phyloP scores from a whole-genome alignment of 2,797 vertebrate genomes.

The Pseudomugil gertrudae region DNA sequence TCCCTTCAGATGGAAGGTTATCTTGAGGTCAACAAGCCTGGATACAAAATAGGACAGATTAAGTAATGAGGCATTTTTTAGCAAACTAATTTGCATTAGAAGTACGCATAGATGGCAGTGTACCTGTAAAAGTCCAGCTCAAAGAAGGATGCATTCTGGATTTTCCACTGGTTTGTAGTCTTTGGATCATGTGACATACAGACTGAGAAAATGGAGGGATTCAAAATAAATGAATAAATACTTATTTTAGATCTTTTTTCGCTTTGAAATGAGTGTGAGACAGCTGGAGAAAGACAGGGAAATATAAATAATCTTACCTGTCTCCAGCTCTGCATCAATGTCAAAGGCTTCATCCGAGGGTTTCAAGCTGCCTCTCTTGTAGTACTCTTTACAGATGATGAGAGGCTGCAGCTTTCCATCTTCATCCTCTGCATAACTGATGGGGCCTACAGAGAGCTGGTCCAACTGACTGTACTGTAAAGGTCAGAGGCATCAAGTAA shows the following conservation, averaged over 20 bases:
- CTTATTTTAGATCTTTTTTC: not conserved
- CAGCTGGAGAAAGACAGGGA: not conserved
- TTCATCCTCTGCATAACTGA: conserved; percentile 84
- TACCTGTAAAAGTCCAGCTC: conserved; percentile 83
- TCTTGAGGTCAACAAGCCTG: conserved; percentile 89
- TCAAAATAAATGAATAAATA: not conserved
- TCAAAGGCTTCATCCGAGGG: conserved; percentile 82
- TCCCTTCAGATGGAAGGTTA: conserved; percentile 90
- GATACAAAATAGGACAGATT: not conserved
- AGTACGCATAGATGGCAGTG: not conserved
- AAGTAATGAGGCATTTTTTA: not conserved
- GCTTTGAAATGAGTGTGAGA: not conserved
- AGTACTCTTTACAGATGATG: conserved; percentile 88
- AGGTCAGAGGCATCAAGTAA: conserved; percentile 38
- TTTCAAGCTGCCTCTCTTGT: conserved; percentile 80
- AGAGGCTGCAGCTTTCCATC: conserved; percentile 81
- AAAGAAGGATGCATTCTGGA: conserved; percentile 77
- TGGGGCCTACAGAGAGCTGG: conserved; percentile 86
- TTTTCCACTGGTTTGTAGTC: conserved; percentile 60
- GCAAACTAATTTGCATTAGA: not conserved
- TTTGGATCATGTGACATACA: conserved; percentile 72
- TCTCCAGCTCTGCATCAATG: conserved; percentile 88
- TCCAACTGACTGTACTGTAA: conserved; percentile 83
- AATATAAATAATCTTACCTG: conserved; percentile 72
- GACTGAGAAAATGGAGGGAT: conserved; percentile 50